Base-by-base conservation (phyloP, 2,888 invertebrate genomes). In the Drosophila niveifrons region DNA sequence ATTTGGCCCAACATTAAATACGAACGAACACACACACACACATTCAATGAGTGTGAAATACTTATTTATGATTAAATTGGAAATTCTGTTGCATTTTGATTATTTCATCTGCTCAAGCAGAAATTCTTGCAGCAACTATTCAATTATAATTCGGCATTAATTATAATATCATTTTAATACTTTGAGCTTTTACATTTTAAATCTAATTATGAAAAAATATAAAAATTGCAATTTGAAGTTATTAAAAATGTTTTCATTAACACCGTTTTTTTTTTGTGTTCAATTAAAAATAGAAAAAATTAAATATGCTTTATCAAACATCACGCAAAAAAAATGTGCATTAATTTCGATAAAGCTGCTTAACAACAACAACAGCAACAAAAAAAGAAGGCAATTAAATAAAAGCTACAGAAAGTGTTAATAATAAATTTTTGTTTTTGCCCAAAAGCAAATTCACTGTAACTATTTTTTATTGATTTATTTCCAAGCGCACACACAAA, bases 391-490 rank as follows among this genome's bases (percentile, higher is more conserved):
- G 13, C 39, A 41, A 41, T 41, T 41, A 41, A 13, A 13, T 41
- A 8, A 2, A 39, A 4, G 36, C 36, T n/a, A 3, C 36, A 13
- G n/a, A 39, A 13, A 39, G 6, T 39, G 2, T 7, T 39, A 13
- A 39, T n/a, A n/a, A 39, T 39, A 39, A 6, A 39, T 39, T 39
- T 2, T 10, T 36, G 11, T 10, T 36, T n/a, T 36, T n/a, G n/a
- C 29, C 11, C 11, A 15, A 11, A 9, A 17, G 3, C 3, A 2
- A 43, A 11, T 53, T 41, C 11, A 29, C 39, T 18, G 17, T 39
- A 41, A 41, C 23, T 3, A 10, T 39, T n/a, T 23, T 15, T 44
- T 46, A 46, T 56, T 46, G 56, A 46, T 56, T 46, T 46, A 46
- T 46, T 46, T 46, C 15, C 44, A 18, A 31, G 55, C 43, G 17